A percentile compares a stretch with the other conserved stretches of the same genome.
phyloP scores from a whole-genome alignment of 2,888 invertebrate species.

The Drosophila cyrtoloma region DNA sequence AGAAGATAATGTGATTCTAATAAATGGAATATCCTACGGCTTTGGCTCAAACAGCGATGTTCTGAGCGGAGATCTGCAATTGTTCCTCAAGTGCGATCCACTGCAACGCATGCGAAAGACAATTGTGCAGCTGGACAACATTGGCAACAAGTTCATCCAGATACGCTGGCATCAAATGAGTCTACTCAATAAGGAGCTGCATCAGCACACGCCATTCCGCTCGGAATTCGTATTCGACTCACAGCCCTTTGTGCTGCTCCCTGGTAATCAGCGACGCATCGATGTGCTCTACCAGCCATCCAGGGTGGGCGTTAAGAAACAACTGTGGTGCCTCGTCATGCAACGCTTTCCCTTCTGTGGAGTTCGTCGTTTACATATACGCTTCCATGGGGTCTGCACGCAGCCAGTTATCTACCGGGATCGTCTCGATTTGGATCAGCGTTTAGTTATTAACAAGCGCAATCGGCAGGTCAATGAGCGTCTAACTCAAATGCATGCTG shows the following conservation, averaged over 20 bases:
- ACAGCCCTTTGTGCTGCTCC: slow-evolving; percentile 59
- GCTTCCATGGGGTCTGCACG: slow-evolving; percentile 64
- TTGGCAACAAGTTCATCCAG: slow-evolving; percentile 62
- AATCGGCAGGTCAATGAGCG: slow-evolving; percentile 10
- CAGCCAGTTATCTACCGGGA: slow-evolving; percentile 43
- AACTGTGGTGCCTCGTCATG: slow-evolving; percentile 64
- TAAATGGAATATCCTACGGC: slow-evolving; percentile 63
- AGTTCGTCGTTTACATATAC: slow-evolving; percentile 54
- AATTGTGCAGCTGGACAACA: slow-evolving; percentile 66
- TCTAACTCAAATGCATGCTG: slow-evolving; percentile 41
- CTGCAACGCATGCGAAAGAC: slow-evolving; percentile 61
- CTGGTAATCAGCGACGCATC: slow-evolving; percentile 50
- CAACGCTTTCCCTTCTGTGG: slow-evolving; percentile 59
- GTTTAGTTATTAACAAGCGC: slow-evolving; percentile 51
- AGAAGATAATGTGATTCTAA: slow-evolving; percentile 48
- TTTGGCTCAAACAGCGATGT: slow-evolving; percentile 28
- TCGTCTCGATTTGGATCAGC: slow-evolving; percentile 50
- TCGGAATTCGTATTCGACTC: slow-evolving; percentile 72
- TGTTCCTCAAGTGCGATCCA: slow-evolving; percentile 69
- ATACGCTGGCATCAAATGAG: slow-evolving; percentile 34
- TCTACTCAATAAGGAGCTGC: slow-evolving; percentile 14
- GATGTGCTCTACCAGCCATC: slow-evolving; percentile 68
- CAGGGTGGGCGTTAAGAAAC: slow-evolving; percentile 64
- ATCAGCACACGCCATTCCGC: slow-evolving; percentile 19
- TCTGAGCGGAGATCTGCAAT: slow-evolving; percentile 30